Evolutionary conservation across 2,888 invertebrate genomes (phyloP).

Genomic region (Amphipyra tragopoginis): DNA sequence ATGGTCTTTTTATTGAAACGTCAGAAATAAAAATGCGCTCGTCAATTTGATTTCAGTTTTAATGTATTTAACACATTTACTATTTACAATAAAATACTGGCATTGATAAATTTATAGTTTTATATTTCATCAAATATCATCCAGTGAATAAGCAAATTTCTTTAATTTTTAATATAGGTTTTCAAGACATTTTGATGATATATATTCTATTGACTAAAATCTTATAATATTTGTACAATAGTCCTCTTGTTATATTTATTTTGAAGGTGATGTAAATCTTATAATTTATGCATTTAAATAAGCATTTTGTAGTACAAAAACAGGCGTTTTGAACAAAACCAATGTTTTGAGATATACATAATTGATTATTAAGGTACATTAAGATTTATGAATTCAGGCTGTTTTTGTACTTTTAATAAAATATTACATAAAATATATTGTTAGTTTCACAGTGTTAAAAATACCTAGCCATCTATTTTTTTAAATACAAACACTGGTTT

Average conservation of each 20-base stretch:
- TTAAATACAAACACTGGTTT: slow-evolving; percentile 54
- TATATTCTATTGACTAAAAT: slow-evolving; percentile 67
- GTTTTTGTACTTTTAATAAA: slow-evolving; percentile 52
- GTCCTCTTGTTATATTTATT: slow-evolving; percentile 59
- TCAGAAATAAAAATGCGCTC: slow-evolving; percentile 68
- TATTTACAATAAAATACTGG: slow-evolving; percentile 90
- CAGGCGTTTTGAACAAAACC: slow-evolving; percentile 32
- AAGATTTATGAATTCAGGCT: slow-evolving; percentile 38
- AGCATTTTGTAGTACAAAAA: slow-evolving; percentile 64
- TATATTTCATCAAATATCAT: slow-evolving; percentile 66
- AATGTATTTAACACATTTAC: slow-evolving; percentile 86
- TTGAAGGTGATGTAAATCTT: slow-evolving; percentile 53
- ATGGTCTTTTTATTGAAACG: slow-evolving; percentile 53
- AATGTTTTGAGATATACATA: slow-evolving; percentile 10
- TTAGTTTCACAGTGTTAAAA: slow-evolving; percentile 39
- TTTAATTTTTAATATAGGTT: slow-evolving; percentile 47
- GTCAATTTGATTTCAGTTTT: slow-evolving; percentile 80
- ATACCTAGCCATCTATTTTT: slow-evolving; percentile 37
- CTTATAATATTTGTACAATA: slow-evolving; percentile 76
- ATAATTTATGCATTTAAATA: slow-evolving; percentile 55
- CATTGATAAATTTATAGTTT: slow-evolving; percentile 81
- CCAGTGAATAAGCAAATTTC: slow-evolving; percentile 55
- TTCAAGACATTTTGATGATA: slow-evolving; percentile 56
- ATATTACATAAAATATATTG: slow-evolving; percentile 7
- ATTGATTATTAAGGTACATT: slow-evolving; percentile 23